phyloP scores from a whole-genome alignment of 2,888 invertebrate genomes.

The Torymus auratus region DNA sequence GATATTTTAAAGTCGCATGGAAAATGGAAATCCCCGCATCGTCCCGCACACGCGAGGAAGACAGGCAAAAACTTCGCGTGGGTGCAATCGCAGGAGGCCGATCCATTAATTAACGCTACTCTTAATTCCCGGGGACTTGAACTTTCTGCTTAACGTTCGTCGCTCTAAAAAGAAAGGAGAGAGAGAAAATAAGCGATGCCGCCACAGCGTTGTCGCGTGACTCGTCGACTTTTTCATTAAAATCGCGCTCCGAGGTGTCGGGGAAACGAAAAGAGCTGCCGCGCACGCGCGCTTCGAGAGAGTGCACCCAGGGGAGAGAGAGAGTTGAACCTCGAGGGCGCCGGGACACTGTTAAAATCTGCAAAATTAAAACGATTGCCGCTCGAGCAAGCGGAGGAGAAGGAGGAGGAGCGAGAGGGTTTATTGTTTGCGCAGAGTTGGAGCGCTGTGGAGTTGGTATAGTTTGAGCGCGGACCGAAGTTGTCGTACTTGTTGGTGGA shows the following conservation, averaged over 20 bases:
- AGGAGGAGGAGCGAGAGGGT: neutral
- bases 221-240: slow-evolving; percentile 43
- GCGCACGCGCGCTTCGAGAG: slow-evolving; percentile 3
- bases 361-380: too few relatives aligned
- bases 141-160: slow-evolving; percentile 26
- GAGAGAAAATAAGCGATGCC: neutral
- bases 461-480: too few relatives aligned
- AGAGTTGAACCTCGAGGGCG: neutral
- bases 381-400: slow-evolving; percentile 2
- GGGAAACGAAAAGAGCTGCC: slow-evolving; percentile 3
- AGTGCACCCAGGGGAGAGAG: slow-evolving; percentile 32
- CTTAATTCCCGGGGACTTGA: slow-evolving; percentile 9
- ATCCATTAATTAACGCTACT: slow-evolving; percentile 32
- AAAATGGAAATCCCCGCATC: too few relatives aligned
- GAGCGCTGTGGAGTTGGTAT: too few relatives aligned
- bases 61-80: too few relatives aligned
- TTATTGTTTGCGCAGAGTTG: too few relatives aligned
- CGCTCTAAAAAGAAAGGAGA: neutral
- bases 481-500: too few relatives aligned
- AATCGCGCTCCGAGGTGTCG: slow-evolving; percentile 20
- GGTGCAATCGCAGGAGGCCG: neutral
- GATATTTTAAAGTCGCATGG: too few relatives aligned
- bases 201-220: slow-evolving; percentile 27
- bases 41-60: too few relatives aligned
- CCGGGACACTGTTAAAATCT: too few relatives aligned